Base-by-base conservation (phyloP, 92 coral and sea anemone genomes). In the Diadumene lineata region DNA sequence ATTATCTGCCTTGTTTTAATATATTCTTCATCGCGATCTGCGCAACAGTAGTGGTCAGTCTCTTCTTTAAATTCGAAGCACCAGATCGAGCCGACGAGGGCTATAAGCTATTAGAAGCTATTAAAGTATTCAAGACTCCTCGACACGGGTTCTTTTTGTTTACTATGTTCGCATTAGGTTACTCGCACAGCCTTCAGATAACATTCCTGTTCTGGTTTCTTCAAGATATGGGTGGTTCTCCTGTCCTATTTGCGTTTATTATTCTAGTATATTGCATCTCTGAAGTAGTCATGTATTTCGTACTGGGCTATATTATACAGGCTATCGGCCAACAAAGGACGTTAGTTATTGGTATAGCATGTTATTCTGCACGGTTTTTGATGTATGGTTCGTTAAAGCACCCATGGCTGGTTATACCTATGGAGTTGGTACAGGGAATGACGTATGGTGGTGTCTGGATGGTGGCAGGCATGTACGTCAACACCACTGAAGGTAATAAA, bases 381-480 rank as follows among this genome's bases (percentile, higher is more conserved):
- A 91, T 91, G 97, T 91, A 91, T 69, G 74, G 85, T 34, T 76
- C 82, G 70, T 84, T 91, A 27, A 74, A 60, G 31, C 74, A 87
- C 56, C 88, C 97, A 17, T 91, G 97, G 97, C 71, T 87, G 1
- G 90, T 91, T 22, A 80, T 87, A 0, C 97, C 97, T 7, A 84
- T 91, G 90, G 97, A 91, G 68, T 43, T 87, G 66, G 97, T 87
- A 16, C 97, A 91, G 74, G 92, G 97, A 4, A 50, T 91, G 81
- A 91, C 97, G 0, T 91, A 91, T 67, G 92, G 92, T 1, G 97
- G 97, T 30, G 87, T 91, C 68, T 91, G 97, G 97, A 84, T 89
- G 22, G 84, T 91, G 22, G 89, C 97, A 22, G 79, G 86, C 27
- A 86, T 82, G 64, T 91, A 91, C 38, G 76, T 91, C 69, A 73